These are phyloP conservation scores for Heliocidaris erythrogramma DNA, from an alignment of 35 echinoderm and acorn worm genomes.

Conservation along the genomic window DNA sequence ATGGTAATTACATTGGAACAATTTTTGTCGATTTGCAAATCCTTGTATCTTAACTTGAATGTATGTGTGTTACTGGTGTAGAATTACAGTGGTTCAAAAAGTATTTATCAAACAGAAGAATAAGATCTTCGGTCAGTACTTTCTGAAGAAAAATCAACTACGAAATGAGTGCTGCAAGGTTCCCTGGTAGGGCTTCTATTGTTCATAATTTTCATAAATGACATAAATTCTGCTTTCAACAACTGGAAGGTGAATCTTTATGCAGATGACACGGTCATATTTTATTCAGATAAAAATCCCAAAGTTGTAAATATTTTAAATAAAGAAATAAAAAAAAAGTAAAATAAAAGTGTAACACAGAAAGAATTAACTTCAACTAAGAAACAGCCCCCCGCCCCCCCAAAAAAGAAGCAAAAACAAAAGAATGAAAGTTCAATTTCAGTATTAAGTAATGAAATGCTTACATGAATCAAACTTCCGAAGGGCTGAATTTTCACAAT, in stretches of 20 bases:
- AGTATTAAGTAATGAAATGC: too few species aligned
- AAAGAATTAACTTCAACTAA: too few species aligned
- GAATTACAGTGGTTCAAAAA: not conserved
- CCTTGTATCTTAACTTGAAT: not conserved
- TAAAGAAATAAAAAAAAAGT: not conserved
- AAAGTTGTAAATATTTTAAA: constrained; percentile 32
- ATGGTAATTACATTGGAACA: constrained; percentile 6
- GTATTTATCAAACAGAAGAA: too few species aligned
- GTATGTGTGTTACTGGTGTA: not conserved
- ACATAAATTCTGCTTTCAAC: not conserved
- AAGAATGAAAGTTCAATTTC: too few species aligned
- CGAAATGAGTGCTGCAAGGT: constrained; percentile 2
- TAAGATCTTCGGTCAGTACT: too few species aligned
- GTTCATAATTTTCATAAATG: not conserved
- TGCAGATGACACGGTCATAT: too few species aligned
- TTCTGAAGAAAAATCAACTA: too few species aligned
- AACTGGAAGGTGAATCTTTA: constrained; percentile 14
- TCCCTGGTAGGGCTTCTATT: not conserved
- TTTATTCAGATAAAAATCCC: constrained; percentile 1
- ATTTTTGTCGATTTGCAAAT: constrained; percentile 44
- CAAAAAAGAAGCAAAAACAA: too few species aligned
- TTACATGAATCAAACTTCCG: too few species aligned
- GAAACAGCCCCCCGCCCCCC: too few species aligned
- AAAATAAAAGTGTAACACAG: too few species aligned
- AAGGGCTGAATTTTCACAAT: too few species aligned